phyloP scores from a whole-genome alignment of 2,113 vertebrate genomes.

The Lipotes vexillifer region DNA sequence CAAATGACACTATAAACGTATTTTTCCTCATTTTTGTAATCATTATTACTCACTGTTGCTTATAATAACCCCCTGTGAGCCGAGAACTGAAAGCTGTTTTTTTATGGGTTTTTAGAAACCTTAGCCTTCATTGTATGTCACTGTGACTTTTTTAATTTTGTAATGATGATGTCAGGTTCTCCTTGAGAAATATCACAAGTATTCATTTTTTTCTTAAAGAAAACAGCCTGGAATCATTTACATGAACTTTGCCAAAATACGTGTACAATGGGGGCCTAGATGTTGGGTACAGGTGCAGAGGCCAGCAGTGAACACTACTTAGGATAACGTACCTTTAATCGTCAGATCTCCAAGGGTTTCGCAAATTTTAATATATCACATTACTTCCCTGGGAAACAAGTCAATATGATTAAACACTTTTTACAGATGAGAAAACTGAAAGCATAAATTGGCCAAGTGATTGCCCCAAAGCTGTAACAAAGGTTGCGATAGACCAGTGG shows the following conservation, averaged over 20 bases:
- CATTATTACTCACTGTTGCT: constrained; percentile 60
- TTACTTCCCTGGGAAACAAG: constrained; percentile 45
- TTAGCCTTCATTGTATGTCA: neutral
- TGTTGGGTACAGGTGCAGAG: neutral
- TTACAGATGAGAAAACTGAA: constrained; percentile 38
- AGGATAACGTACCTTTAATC: neutral
- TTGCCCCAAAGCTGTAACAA: neutral
- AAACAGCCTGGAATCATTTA: constrained; percentile 24
- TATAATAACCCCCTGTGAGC: constrained; percentile 42
- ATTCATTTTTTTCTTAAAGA: constrained; percentile 41
- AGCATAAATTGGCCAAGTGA: neutral
- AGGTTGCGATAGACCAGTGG: neutral
- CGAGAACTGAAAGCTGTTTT: constrained; percentile 60
- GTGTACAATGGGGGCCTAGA: neutral
- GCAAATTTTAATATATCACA: constrained; percentile 18
- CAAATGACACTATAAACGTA: constrained; percentile 58
- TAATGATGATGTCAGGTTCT: constrained; percentile 25
- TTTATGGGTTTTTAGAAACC: constrained; percentile 51
- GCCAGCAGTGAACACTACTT: neutral
- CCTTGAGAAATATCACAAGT: constrained; percentile 28
- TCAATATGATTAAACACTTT: constrained; percentile 23
- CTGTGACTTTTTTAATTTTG: neutral
- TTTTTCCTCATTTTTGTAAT: constrained; percentile 72
- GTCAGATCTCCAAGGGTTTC: neutral
- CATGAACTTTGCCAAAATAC: constrained; percentile 27